phyloP scores from a whole-genome alignment of 1,140 invertebrate genomes.

The Nomia melanderi region DNA sequence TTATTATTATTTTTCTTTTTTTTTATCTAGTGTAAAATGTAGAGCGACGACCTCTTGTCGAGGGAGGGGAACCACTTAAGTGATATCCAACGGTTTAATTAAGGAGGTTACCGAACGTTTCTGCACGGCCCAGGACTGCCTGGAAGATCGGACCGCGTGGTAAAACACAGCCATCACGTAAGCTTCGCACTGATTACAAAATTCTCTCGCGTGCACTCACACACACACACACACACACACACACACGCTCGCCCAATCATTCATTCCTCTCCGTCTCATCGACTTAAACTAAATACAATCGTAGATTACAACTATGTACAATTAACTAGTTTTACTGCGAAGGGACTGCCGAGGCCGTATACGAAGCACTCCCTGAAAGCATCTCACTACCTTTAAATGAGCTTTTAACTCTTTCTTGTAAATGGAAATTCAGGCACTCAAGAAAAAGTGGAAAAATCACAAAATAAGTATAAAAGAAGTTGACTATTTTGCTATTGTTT shows the following conservation, averaged over 20 bases:
- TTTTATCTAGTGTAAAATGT: slow-evolving; percentile 14
- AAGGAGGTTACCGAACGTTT: slow-evolving; percentile 44
- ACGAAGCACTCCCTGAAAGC: slow-evolving; percentile 30
- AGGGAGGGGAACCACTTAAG: neutral
- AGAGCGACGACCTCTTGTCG: slow-evolving; percentile 9
- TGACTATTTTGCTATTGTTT: no score
- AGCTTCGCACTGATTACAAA: slow-evolving; percentile 52
- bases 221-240: neutral
- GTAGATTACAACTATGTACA: slow-evolving; percentile 51
- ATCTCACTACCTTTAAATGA: neutral
- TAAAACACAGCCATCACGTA: slow-evolving; percentile 54
- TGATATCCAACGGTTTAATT: slow-evolving; percentile 9
- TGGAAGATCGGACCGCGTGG: slow-evolving; percentile 51
- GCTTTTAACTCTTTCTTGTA: neutral
- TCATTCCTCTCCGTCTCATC: neutral
- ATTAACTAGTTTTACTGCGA: slow-evolving; percentile 49
- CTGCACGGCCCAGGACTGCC: slow-evolving; percentile 47
- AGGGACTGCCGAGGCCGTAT: slow-evolving; percentile 26
- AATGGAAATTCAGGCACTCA: no score
- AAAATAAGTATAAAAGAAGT: no score
- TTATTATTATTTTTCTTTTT: neutral
- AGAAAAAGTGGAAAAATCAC: no score
- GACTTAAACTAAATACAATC: slow-evolving; percentile 50
- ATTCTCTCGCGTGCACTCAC: slow-evolving; percentile 6
- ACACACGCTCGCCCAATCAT: neutral